Evolutionary conservation across 2,797 vertebrate species (phyloP).

Genomic region (Hephaestus fuliginosus): DNA sequence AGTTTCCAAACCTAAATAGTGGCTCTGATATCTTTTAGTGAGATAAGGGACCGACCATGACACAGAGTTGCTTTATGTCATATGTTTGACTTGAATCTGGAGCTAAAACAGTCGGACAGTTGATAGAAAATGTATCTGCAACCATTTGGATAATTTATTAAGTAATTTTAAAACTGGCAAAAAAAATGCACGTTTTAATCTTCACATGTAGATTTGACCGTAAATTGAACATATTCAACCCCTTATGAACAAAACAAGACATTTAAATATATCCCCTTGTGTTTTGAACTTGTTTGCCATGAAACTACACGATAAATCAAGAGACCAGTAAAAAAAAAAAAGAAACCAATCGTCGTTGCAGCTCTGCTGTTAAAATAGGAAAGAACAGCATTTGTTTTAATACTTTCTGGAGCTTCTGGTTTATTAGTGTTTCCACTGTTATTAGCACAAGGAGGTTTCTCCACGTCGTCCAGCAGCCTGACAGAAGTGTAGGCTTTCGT

Average conservation of each 20-base stretch:
- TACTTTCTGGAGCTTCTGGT: neutral
- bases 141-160: neutral
- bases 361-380: neutral
- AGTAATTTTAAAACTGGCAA: neutral
- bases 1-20: neutral
- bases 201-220: neutral
- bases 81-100: neutral
- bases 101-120: neutral
- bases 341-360: neutral
- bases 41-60: constrained; percentile 11
- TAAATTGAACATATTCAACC: neutral
- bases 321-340: neutral
- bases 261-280: neutral
- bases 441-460: constrained; percentile 20
- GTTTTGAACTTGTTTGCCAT: neutral
- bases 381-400: neutral
- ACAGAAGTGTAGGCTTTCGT: constrained; percentile 37
- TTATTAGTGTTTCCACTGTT: constrained; percentile 37
- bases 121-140: neutral
- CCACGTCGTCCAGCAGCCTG: neutral
- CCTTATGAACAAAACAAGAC: neutral
- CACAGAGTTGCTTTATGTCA: neutral
- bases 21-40: neutral
- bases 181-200: neutral
- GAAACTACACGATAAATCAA: neutral